Evolutionary conservation across 1,140 invertebrate species (phyloP), one percentile per base, ranked within the genome.

Genomic region (Zaprionus inermis): DNA sequence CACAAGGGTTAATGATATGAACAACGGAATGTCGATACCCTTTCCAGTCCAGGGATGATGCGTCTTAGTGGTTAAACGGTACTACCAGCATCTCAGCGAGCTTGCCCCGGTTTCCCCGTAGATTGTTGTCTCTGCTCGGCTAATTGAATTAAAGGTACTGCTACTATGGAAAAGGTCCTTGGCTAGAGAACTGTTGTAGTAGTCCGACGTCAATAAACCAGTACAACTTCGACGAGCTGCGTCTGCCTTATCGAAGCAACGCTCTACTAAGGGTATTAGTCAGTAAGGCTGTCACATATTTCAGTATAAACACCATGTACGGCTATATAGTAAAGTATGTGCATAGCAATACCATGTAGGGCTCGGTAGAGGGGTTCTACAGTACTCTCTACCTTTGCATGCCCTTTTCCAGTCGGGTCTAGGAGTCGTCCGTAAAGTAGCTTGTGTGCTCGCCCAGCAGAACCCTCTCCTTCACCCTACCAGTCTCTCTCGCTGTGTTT

Each of bases 1-100:
- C 14, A 59, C n/a, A 44, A 44, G 38, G 38, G 38, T 18, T 9
- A 59, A 22, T 38, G 57, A 59, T 59, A 59, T 59, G 5, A 44
- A 24, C 34, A 24, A 16, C 36, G 57, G 22, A 41, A 59, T 59
- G 18, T 2, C 3, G 56, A 22, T 24, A 36, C 32, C 14, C 36
- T 44, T 6, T 6, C 38, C n/a, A 32, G 7, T 10, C 20, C 20
- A 28, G 57, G 57, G 57, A 22, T 59, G 57, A 10, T 59, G 56
- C 6, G 20, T 28, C 20, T 54, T 54, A 54, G 51, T 54, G 51
- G 20, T 54, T 54, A 22, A 28, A 12, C 24, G 24, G 51, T 44
- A n/a, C 14, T n/a, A n/a, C n/a, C n/a, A n/a, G n/a, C n/a, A n/a
- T n/a, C n/a, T n/a, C n/a, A n/a, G n/a, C n/a, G n/a, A 6, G 20